phyloP scores from a whole-genome alignment of 2,797 vertebrate species.

The Sylvia borin region DNA sequence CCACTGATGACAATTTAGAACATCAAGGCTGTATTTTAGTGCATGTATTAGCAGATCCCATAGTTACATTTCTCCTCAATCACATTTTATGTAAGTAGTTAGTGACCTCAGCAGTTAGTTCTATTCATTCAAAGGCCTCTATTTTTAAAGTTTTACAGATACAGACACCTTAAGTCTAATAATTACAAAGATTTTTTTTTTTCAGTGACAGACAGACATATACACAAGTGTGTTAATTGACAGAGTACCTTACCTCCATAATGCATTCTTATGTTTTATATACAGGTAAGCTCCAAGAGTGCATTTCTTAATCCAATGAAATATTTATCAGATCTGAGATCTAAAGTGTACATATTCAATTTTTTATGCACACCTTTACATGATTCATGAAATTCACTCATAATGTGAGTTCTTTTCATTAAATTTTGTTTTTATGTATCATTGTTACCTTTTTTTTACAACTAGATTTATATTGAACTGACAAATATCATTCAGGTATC shows the following conservation, averaged over 20 bases:
- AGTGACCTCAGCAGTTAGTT: background rate
- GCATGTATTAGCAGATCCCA: background rate
- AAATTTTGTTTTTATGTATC: slow-evolving; percentile 66
- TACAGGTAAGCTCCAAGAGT: slow-evolving; percentile 53
- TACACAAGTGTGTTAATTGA: slow-evolving; percentile 61
- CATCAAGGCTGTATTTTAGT: background rate
- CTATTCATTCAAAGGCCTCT: background rate
- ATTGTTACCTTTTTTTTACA: slow-evolving; percentile 32
- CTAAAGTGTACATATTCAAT: slow-evolving; percentile 65
- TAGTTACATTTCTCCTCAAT: background rate
- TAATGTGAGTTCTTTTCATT: slow-evolving; percentile 65
- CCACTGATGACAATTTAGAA: background rate
- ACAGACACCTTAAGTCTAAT: slow-evolving; percentile 1
- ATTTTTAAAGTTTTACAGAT: background rate
- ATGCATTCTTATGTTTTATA: slow-evolving; percentile 39
- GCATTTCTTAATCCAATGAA: slow-evolving; percentile 71
- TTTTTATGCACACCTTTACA: slow-evolving; percentile 65
- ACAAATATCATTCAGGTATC: slow-evolving; percentile 44
- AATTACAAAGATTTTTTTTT: slow-evolving; percentile 23
- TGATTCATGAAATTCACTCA: slow-evolving; percentile 63
- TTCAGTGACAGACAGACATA: slow-evolving; percentile 37
- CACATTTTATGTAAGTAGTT: background rate
- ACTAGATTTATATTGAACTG: slow-evolving; percentile 31
- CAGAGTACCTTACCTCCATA: slow-evolving; percentile 51
- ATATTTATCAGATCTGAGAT: slow-evolving; percentile 65